These are phyloP conservation scores for Siniperca obscura DNA, from an alignment of 2,797 vertebrate genomes.

Conservation along the genomic window DNA sequence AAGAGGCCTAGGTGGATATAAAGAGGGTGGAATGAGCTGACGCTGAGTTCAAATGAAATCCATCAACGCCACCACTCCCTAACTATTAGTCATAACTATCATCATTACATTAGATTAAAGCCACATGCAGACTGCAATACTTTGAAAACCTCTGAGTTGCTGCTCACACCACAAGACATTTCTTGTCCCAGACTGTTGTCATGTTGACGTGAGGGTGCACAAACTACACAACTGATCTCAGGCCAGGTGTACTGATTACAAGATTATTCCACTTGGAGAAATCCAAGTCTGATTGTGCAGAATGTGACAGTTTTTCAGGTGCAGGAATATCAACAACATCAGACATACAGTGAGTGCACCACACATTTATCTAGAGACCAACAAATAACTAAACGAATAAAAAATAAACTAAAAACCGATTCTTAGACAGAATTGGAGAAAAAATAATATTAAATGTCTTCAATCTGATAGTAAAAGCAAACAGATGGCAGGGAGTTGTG, in stretches of 20 bases:
- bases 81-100: slow-evolving; percentile 23
- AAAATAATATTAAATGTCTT: neutral
- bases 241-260: neutral
- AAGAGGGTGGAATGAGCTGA: slow-evolving; percentile 46
- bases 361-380: too few relatives aligned
- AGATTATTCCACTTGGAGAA: neutral
- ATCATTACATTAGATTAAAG: slow-evolving; percentile 16
- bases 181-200: neutral
- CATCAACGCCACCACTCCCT: slow-evolving; percentile 34
- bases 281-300: neutral
- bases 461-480: neutral
- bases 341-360: neutral
- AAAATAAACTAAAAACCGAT: neutral
- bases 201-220: neutral
- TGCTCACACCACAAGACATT: neutral
- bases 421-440: neutral
- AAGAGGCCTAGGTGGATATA: slow-evolving; percentile 25
- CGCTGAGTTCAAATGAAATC: slow-evolving; percentile 39
- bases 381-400: too few relatives aligned
- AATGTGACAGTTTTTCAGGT: neutral
- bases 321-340: neutral
- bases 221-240: neutral
- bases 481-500: neutral
- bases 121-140: slow-evolving; percentile 3
- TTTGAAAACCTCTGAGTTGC: neutral